Evolutionary conservation across 2,888 invertebrate genomes (phyloP).

Genomic region (Brachyopa scutellaris): DNA sequence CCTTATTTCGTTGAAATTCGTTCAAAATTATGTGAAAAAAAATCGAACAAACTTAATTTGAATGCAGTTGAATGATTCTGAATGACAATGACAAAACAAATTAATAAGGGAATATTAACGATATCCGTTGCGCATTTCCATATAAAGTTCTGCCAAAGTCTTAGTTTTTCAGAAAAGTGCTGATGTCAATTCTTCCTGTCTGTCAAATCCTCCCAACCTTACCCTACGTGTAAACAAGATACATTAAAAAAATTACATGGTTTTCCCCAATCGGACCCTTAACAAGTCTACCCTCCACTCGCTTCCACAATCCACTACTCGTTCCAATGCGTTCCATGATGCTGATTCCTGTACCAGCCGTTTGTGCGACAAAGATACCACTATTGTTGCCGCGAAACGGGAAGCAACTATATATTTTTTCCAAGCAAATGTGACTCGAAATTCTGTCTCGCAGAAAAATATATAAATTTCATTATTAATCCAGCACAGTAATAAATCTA

Average conservation of each 20-base stretch:
- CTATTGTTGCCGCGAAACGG: neutral
- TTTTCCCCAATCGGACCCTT: neutral
- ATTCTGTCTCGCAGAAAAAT: slow-evolving; percentile 47
- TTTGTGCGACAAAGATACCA: slow-evolving; percentile 6
- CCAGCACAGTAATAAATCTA: slow-evolving; percentile 1
- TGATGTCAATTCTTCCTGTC: too few relatives aligned
- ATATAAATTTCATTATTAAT: slow-evolving; percentile 11
- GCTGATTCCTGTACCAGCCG: neutral
- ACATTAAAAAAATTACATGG: neutral
- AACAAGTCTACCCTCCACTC: neutral
- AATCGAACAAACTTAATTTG: too few relatives aligned
- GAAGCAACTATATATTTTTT: slow-evolving; percentile 49
- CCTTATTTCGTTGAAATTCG: too few relatives aligned
- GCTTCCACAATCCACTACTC: slow-evolving; percentile 19
- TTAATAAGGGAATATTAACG: too few relatives aligned
- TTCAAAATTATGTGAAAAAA: too few relatives aligned
- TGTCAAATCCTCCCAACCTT: too few relatives aligned
- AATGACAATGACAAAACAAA: too few relatives aligned
- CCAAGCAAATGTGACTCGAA: slow-evolving; percentile 47
- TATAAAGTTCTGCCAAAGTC: too few relatives aligned
- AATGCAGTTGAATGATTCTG: too few relatives aligned
- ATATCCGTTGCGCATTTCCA: too few relatives aligned
- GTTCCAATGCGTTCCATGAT: neutral
- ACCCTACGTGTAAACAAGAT: too few relatives aligned
- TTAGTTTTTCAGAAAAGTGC: too few relatives aligned